These are phyloP conservation scores for Cuniculus paca DNA, from an alignment of 2,797 vertebrate genomes.

Conservation along the genomic window DNA sequence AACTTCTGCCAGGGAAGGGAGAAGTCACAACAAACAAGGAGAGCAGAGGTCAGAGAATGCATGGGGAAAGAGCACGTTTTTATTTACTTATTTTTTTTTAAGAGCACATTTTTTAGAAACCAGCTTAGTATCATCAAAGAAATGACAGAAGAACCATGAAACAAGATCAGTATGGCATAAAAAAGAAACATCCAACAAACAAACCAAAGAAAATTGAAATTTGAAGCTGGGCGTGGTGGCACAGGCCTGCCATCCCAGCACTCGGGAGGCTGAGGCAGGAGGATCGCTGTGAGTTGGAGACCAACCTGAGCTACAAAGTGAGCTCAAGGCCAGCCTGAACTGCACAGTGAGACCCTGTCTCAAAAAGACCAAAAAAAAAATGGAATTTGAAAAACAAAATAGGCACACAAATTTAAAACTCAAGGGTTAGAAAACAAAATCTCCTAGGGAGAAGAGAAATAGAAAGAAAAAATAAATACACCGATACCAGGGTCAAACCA, in stretches of 20 bases:
- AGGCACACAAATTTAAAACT: neutral
- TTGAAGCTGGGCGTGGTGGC: neutral
- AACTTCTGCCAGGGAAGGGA: neutral
- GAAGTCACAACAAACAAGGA: neutral
- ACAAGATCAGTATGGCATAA: neutral
- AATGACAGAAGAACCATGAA: neutral
- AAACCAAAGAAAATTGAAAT: neutral
- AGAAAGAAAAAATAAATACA: slow-evolving; percentile 20
- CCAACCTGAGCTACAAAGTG: too few species aligned
- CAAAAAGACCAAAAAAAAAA: neutral
- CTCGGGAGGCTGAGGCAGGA: too few species aligned
- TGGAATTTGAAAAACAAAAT: neutral
- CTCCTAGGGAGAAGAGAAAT: neutral
- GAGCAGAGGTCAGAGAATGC: neutral
- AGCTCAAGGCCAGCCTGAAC: too few species aligned
- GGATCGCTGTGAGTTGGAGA: too few species aligned
- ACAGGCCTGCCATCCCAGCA: too few species aligned
- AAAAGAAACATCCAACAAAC: neutral
- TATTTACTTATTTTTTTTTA: neutral
- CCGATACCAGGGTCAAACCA: neutral
- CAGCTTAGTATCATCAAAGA: neutral
- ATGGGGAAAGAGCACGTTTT: neutral
- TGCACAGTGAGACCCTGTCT: too few species aligned
- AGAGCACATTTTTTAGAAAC: neutral
- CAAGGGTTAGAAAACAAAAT: neutral